phyloP scores from a whole-genome alignment of 1,140 invertebrate species.

The Aporrectodea caliginosa region DNA sequence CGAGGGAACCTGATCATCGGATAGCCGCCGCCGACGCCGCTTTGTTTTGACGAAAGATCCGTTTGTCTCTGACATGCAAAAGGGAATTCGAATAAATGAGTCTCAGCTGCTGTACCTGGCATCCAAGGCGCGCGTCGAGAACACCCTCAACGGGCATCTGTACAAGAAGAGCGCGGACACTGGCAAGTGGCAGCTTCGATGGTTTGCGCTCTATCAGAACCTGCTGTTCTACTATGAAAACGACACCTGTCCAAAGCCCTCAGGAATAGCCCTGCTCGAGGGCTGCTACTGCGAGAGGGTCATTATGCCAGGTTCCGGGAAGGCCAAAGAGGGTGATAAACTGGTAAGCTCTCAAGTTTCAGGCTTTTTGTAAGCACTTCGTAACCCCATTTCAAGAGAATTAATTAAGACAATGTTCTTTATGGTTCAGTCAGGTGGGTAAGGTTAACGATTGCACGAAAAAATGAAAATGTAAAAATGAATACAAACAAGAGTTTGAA shows the following conservation, averaged over 20 bases:
- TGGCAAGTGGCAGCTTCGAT: conserved; percentile 82
- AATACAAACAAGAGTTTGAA: too few species aligned
- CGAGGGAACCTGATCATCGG: too few species aligned
- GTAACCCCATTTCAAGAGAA: too few species aligned
- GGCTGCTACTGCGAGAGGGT: conserved; percentile 84
- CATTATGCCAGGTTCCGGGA: conserved; percentile 55
- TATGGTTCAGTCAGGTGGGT: too few species aligned
- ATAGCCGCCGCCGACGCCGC: too few species aligned
- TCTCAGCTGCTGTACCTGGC: conserved; percentile 71
- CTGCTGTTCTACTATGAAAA: conserved; percentile 86
- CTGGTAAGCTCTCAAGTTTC: not conserved
- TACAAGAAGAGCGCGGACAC: conserved; percentile 81
- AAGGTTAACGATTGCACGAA: too few species aligned
- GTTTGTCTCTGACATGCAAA: conserved; percentile 75
- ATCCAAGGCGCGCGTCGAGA: conserved; percentile 75
- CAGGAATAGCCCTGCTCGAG: conserved; percentile 79
- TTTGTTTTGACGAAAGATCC: too few species aligned
- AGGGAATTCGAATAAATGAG: conserved; percentile 67
- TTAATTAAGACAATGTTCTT: too few species aligned
- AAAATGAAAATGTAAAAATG: too few species aligned
- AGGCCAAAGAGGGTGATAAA: conserved; percentile 36
- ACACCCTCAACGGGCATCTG: conserved; percentile 69
- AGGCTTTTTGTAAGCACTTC: too few species aligned
- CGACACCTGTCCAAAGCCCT: conserved; percentile 68
- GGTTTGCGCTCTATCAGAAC: conserved; percentile 90